phyloP scores from a whole-genome alignment of 2,888 invertebrate genomes.

The Eudasyphora cyanicolor region DNA sequence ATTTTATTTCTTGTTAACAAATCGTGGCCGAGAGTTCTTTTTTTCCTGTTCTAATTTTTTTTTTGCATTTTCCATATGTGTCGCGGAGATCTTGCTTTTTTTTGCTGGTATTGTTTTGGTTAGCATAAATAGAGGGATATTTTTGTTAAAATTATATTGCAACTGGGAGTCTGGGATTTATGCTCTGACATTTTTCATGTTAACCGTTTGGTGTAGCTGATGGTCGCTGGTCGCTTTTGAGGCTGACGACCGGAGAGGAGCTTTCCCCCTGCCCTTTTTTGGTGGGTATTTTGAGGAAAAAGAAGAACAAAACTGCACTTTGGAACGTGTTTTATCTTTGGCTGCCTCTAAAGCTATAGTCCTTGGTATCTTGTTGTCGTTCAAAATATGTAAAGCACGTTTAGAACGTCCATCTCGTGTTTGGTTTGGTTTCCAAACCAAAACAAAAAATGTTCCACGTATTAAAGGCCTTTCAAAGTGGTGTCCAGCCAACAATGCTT shows the following conservation, averaged over 20 bases:
- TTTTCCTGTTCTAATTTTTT: neutral
- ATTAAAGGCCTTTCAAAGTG: neutral
- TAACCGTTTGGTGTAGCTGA: conserved; percentile 53
- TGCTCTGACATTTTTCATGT: conserved; percentile 60
- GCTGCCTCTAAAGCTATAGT: conserved; percentile 52
- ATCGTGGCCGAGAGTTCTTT: conserved; percentile 58
- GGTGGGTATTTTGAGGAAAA: neutral
- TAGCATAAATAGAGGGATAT: conserved; percentile 39
- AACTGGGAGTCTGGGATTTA: conserved; percentile 67
- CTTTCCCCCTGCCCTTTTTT: conserved; percentile 30
- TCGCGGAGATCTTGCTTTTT: conserved; percentile 19
- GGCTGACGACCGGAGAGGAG: too few relatives aligned
- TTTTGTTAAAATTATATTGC: conserved; percentile 67
- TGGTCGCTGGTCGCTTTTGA: conserved; percentile 44
- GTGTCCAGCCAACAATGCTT: neutral
- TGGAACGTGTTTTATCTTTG: conserved; percentile 76
- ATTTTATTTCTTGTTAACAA: conserved; percentile 66
- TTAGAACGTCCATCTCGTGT: conserved; percentile 72
- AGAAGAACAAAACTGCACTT: neutral
- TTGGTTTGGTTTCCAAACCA: neutral
- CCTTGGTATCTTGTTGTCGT: conserved; percentile 64
- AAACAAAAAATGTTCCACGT: neutral
- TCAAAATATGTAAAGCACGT: conserved; percentile 78
- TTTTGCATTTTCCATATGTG: conserved; percentile 34
- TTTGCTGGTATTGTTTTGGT: neutral